These are phyloP conservation scores for Bibio marci DNA, from an alignment of 2,888 invertebrate species.

Conservation along the genomic window DNA sequence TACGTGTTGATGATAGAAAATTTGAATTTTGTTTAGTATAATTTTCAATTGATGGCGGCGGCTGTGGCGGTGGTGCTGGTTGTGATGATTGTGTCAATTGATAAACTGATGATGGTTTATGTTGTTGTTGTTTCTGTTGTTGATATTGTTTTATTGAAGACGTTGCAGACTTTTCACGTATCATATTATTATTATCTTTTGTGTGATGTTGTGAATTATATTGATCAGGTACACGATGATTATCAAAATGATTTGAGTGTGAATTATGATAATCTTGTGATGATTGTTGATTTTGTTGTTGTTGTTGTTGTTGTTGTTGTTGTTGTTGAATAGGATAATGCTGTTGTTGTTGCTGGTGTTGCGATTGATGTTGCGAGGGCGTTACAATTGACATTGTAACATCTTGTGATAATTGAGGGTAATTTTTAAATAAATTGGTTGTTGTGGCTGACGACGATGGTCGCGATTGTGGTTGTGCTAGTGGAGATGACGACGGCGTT, in stretches of 20 bases:
- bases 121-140: too few species aligned
- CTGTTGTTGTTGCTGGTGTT: background rate
- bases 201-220: background rate
- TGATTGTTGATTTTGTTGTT: slow-evolving; percentile 1
- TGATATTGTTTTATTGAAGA: background rate
- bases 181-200: too few species aligned
- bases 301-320: background rate
- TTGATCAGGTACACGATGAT: background rate
- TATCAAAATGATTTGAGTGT: background rate
- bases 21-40: background rate
- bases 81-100: background rate
- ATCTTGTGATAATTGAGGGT: slow-evolving; percentile 10
- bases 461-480: too few species aligned
- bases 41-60: background rate
- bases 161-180: background rate
- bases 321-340: background rate
- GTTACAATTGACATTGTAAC: slow-evolving; percentile 10
- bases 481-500: too few species aligned
- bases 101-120: too few species aligned
- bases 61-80: too few species aligned
- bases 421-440: background rate
- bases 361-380: background rate
- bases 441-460: background rate
- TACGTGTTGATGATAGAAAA: background rate
- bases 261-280: background rate